Evolutionary conservation across 2,888 invertebrate genomes (phyloP).

Genomic region (Prosopocoilus inquinatus): DNA sequence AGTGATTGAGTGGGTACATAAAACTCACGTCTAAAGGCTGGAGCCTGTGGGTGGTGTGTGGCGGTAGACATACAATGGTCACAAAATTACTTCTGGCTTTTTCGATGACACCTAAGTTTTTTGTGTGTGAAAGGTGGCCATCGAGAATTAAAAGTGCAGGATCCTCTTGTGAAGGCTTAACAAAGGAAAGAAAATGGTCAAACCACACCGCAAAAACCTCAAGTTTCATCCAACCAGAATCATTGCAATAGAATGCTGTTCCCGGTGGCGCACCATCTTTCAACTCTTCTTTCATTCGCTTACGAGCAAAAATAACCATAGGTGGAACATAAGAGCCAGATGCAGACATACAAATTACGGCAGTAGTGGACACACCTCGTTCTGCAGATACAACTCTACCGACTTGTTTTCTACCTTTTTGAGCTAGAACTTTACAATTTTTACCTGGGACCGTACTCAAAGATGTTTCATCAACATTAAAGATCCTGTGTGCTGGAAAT

Average conservation of each 20-base stretch:
- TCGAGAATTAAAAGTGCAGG: conserved; percentile 4
- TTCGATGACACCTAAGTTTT: not conserved
- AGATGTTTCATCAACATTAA: conserved; percentile 35
- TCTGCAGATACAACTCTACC: conserved; percentile 35
- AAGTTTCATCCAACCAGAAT: conserved; percentile 10
- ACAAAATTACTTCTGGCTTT: not conserved
- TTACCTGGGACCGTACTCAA: conserved; percentile 31
- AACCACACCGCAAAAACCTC: conserved; percentile 10
- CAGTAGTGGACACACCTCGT: conserved; percentile 19
- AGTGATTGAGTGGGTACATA: conserved; percentile 1
- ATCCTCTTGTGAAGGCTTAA: not conserved
- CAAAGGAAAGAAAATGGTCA: conserved; percentile 3
- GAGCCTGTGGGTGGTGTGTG: not conserved
- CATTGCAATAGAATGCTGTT: not conserved
- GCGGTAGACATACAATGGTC: conserved; percentile 4
- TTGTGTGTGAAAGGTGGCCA: conserved; percentile 1
- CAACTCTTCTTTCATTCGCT: conserved; percentile 23
- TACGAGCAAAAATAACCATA: conserved; percentile 27
- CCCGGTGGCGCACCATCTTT: conserved; percentile 23
- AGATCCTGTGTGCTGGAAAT: conserved; percentile 12
- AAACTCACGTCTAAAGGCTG: conserved; percentile 9
- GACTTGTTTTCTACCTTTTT: conserved; percentile 35
- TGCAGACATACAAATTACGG: conserved; percentile 16
- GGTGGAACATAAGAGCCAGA: conserved; percentile 30
- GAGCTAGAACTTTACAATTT: conserved; percentile 31